A percentile compares a stretch with the other conserved stretches of the same genome.
Evolutionary conservation across 2,113 vertebrate species (phyloP).

Genomic region (Porphyrio hochstetteri): DNA sequence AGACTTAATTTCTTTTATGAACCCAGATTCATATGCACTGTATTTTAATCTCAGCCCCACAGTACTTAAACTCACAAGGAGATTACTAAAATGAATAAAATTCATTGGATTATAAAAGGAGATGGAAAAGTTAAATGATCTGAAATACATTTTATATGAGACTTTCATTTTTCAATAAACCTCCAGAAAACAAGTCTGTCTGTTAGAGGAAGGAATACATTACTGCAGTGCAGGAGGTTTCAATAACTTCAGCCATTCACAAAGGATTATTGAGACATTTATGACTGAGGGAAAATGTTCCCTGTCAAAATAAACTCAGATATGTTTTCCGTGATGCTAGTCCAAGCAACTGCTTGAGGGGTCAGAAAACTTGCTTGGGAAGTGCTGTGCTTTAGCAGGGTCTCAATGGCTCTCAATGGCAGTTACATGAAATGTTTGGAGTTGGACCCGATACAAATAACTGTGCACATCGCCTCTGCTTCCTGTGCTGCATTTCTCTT

Average conservation of each 20-base stretch:
- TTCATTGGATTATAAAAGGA: slow-evolving; percentile 70
- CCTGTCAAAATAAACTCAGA: slow-evolving; percentile 45
- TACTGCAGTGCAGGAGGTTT: slow-evolving; percentile 37
- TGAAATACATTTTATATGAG: slow-evolving; percentile 67
- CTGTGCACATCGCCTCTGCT: background rate
- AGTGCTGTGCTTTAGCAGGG: background rate
- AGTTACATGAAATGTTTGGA: background rate
- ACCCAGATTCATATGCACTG: slow-evolving; percentile 18
- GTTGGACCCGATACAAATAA: background rate
- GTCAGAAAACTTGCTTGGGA: background rate
- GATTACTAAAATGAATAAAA: slow-evolving; percentile 69
- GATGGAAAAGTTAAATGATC: slow-evolving; percentile 71
- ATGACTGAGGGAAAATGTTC: slow-evolving; percentile 41
- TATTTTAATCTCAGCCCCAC: slow-evolving; percentile 65
- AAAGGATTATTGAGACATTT: slow-evolving; percentile 63
- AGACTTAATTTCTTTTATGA: slow-evolving; percentile 62
- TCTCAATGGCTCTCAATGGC: background rate
- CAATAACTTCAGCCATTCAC: slow-evolving; percentile 60
- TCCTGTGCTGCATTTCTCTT: background rate
- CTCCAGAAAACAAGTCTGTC: slow-evolving; percentile 62
- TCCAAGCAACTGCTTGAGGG: background rate
- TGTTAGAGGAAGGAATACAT: slow-evolving; percentile 63
- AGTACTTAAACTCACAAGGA: slow-evolving; percentile 27
- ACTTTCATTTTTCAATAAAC: slow-evolving; percentile 69
- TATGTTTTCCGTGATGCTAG: slow-evolving; percentile 40